Base-by-base conservation (phyloP, 2,888 invertebrate species). In the Trileptium ribeirensis region DNA sequence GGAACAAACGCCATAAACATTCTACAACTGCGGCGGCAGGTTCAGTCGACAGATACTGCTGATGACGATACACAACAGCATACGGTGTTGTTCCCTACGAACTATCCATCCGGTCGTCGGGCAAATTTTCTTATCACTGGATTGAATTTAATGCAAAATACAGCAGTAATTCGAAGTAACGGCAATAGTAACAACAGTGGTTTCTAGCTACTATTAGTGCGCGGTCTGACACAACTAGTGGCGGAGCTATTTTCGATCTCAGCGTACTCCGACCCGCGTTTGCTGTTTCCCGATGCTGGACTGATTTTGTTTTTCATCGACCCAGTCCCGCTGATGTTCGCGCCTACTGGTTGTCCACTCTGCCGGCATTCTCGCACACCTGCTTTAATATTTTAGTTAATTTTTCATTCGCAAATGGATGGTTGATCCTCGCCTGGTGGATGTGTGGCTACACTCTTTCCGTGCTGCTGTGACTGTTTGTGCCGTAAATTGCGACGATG, bases 271-370 rank as follows among this genome's bases (percentile, higher is more conserved):
- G 85, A 37, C 86, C 87, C 0, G 74, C 87, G 24, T 89, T 87
- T 84, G 85, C 84, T 67, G 87, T 88, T 0, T 88, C 88, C 0
- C 84, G 83, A 29, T 80, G 78, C 67, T 89, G 89, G 89, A 86
- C 88, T 0, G 87, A 88, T 82, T 89, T 89, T 81, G 84, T 85
- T 34, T 89, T 89, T 83, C 87, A 87, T 83, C 84, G 86, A 39
- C 89, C 89, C 0, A 88, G 87, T 0, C 82, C 83, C 0, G 85
- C 87, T 31, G 89, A 89, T 78, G 86, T 88, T 38, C 84, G 85
- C 19, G 84, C 85, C 36, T 88, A 89, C 82, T 89, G 89, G 89
- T 86, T 86, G 37, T 82, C 83, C 38, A 88, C 87, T 79, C 88
- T 89, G 82, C 89, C 88, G 1, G 82, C 74, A 2, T 38, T 38